Evolutionary conservation across 2,888 invertebrate species (phyloP).

Genomic region (Yponomeuta malinellus): DNA sequence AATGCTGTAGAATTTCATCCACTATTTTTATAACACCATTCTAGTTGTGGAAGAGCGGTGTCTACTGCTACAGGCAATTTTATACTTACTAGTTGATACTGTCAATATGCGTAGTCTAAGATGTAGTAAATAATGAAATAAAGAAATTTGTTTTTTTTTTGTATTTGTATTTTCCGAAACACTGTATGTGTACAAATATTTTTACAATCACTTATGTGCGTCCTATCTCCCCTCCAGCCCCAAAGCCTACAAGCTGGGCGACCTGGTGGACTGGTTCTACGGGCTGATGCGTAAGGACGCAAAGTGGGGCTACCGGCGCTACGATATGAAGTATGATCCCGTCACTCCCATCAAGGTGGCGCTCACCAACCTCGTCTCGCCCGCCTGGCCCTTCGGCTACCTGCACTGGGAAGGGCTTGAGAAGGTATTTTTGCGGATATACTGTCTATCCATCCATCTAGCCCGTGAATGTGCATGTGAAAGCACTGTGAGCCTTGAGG

Average conservation of each 20-base stretch:
- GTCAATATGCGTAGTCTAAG: no score
- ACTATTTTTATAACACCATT: no score
- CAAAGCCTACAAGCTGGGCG: conserved; percentile 84
- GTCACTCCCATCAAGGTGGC: conserved; percentile 80
- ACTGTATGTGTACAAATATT: no score
- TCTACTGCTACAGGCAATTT: no score
- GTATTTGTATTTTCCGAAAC: no score
- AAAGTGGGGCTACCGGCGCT: conserved; percentile 81
- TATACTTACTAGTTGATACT: no score
- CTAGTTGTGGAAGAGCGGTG: no score
- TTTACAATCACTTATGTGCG: not conserved
- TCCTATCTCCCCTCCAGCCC: conserved; percentile 75
- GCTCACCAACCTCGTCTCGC: conserved; percentile 76
- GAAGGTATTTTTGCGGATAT: conserved; percentile 66
- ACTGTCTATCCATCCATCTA: not conserved
- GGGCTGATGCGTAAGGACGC: conserved; percentile 82
- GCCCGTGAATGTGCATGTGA: not conserved
- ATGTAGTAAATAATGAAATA: no score
- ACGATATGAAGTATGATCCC: conserved; percentile 84
- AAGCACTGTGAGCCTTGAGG: not conserved
- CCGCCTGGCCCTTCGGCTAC: conserved; percentile 80
- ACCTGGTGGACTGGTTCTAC: conserved; percentile 90
- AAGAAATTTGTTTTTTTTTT: no score
- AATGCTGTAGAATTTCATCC: no score
- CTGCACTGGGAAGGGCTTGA: conserved; percentile 89